Evolutionary conservation across 2,113 vertebrate genomes (phyloP).

Genomic region (Calyptommatus sinebrachiatus): DNA sequence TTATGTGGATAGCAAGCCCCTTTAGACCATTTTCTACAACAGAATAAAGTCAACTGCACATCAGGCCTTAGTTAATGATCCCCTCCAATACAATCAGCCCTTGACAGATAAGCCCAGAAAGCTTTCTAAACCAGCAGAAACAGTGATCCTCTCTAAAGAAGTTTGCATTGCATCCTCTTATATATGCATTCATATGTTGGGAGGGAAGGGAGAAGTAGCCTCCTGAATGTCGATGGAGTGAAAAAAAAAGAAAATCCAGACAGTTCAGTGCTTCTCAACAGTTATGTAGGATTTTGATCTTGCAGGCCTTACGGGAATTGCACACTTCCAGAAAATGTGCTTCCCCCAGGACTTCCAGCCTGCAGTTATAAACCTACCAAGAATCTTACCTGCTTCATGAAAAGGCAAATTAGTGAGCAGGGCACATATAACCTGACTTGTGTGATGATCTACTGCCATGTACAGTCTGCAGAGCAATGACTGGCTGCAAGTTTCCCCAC

Average conservation of each 20-base stretch:
- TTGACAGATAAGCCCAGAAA: not conserved
- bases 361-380: not conserved
- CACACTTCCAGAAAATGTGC: not conserved
- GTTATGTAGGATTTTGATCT: not conserved
- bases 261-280: not conserved
- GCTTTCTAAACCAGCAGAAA: not conserved
- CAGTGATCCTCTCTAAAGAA: not conserved
- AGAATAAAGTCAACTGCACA: too few relatives aligned
- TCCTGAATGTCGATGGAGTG: not conserved
- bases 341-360: not conserved
- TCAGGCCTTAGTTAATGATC: not conserved
- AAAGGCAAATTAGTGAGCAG: not conserved
- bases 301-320: not conserved
- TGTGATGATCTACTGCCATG: not conserved
- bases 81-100: not conserved
- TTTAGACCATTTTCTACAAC: too few relatives aligned
- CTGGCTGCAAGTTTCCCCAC: conserved; percentile 1
- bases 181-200: not conserved
- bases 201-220: not conserved
- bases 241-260: not conserved
- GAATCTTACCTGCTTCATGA: not conserved
- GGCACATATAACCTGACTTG: not conserved
- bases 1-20: too few relatives aligned
- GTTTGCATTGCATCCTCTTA: too few relatives aligned
- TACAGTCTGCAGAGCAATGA: not conserved